A percentile compares a stretch with the other conserved stretches of the same genome.
Conservation (phyloP, 2,113 vertebrate genomes). For the Phrynosoma blainvillii region DNA sequence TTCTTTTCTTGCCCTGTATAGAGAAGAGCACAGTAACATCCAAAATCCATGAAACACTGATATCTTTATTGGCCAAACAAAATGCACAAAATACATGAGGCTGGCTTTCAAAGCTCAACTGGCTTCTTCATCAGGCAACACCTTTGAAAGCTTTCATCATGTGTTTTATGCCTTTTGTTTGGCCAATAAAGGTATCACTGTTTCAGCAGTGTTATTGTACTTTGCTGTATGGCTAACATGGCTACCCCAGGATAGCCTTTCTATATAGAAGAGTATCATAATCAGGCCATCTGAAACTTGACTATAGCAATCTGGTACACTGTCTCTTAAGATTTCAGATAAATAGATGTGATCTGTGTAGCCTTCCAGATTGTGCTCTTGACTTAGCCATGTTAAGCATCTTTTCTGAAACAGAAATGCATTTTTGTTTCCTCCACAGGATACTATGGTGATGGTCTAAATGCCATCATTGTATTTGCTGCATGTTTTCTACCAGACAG, state of each 20-base stretch:
- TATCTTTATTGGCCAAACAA: no score
- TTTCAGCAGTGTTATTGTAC: no score
- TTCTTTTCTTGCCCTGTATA: background rate
- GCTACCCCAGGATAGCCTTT: no score
- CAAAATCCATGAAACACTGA: no score
- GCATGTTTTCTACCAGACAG: conserved; percentile 97
- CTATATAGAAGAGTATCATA: background rate
- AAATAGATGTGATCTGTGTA: background rate
- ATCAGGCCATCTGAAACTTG: conserved; percentile 11
- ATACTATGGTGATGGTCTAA: conserved; percentile 93
- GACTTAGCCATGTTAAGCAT: conserved; percentile 46
- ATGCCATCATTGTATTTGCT: conserved; percentile 97
- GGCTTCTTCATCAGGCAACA: no score
- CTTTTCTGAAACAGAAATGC: conserved; percentile 60
- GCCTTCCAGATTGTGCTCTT: conserved; percentile 27
- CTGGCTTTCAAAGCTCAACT: no score
- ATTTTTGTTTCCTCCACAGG: conserved; percentile 81
- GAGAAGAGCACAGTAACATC: background rate
- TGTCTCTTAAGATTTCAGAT: background rate
- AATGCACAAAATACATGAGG: no score
- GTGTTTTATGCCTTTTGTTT: no score
- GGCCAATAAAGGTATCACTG: no score
- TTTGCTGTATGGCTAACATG: no score
- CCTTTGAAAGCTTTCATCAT: no score
- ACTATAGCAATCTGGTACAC: fast-evolving